A percentile compares a stretch with the other conserved stretches of the same genome.
phyloP scores from a whole-genome alignment of 2,113 vertebrate genomes.

The Gymnobelideus leadbeateri region DNA sequence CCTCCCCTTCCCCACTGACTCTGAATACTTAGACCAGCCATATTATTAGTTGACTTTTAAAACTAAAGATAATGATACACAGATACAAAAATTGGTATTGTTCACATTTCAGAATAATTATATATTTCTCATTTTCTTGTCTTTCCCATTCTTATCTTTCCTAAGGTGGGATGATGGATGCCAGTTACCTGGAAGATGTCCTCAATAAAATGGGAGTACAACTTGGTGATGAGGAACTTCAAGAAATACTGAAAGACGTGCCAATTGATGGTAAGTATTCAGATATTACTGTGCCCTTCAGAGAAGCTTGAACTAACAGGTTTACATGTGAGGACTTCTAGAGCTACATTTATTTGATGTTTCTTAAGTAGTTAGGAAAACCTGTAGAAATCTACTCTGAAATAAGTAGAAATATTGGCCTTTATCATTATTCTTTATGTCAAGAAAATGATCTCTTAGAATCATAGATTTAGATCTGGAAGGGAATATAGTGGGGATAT shows the following conservation, averaged over 20 bases:
- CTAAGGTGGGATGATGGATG: slow-evolving; percentile 49
- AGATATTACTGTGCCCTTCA: slow-evolving; percentile 4
- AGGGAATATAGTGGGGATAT: not conserved
- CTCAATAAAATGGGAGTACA: slow-evolving; percentile 38
- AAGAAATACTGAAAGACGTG: slow-evolving; percentile 33
- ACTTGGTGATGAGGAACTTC: slow-evolving; percentile 46
- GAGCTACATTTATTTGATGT: slow-evolving; percentile 14
- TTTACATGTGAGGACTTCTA: slow-evolving; percentile 34
- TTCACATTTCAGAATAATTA: slow-evolving; percentile 41
- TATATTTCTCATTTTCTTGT: not conserved
- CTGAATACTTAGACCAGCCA: slow-evolving; percentile 1
- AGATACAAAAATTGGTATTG: not conserved
- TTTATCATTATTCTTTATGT: not conserved
- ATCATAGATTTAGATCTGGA: not conserved
- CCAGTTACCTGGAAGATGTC: not conserved
- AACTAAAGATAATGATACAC: not conserved
- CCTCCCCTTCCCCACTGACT: not conserved
- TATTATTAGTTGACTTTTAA: slow-evolving; percentile 22
- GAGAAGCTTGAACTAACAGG: not conserved
- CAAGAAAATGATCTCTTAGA: not conserved
- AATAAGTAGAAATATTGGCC: not conserved
- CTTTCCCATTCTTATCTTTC: slow-evolving; percentile 27
- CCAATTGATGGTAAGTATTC: slow-evolving; percentile 53
- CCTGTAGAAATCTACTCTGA: not conserved
- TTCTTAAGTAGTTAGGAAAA: not conserved